phyloP scores from a whole-genome alignment of 2,113 vertebrate species.

The Aramus guarauna region DNA sequence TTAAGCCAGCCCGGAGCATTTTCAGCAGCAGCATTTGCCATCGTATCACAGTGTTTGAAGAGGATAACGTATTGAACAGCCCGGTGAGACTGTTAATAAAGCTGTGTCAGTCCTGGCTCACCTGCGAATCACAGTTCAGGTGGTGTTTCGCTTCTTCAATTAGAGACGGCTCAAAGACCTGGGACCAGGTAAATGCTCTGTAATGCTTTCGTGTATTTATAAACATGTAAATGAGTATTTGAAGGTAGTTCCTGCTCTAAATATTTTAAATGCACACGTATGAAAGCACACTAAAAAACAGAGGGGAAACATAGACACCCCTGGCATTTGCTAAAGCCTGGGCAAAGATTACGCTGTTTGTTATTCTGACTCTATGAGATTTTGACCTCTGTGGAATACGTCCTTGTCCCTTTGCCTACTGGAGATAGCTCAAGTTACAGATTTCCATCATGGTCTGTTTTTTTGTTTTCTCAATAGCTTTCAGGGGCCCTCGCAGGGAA shows the following conservation, averaged over 20 bases:
- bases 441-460: background rate
- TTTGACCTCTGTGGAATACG: background rate
- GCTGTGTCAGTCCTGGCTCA: background rate
- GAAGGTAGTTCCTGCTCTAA: background rate
- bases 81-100: background rate
- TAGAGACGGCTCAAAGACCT: background rate
- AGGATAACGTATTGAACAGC: background rate
- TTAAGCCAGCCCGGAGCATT: background rate
- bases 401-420: background rate
- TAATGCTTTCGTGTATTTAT: background rate
- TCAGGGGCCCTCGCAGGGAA: background rate
- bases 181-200: background rate
- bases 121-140: background rate
- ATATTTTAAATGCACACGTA: background rate
- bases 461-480: background rate
- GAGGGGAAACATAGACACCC: background rate
- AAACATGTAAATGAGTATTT: background rate
- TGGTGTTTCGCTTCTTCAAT: background rate
- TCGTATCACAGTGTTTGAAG: rapidly evolving
- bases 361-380: background rate
- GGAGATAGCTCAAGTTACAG: slow-evolving; percentile 15
- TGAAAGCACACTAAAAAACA: background rate
- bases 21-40: background rate
- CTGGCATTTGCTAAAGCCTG: background rate
- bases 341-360: background rate